Percentiles rank a stretch among this genome's conserved stretches.
Conservation (phyloP, 2,113 vertebrate genomes). For the Blennius ocellaris region DNA sequence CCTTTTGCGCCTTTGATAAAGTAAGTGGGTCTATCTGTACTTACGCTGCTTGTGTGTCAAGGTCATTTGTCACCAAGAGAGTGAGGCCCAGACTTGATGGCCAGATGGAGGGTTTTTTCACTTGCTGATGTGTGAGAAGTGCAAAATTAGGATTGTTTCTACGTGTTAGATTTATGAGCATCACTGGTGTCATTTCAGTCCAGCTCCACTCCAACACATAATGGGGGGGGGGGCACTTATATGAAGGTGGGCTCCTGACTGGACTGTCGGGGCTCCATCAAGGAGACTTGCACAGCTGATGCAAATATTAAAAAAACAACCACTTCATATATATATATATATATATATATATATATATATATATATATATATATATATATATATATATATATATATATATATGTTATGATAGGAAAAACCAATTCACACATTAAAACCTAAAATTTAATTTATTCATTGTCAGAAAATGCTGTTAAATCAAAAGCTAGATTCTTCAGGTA, state of each 20-base stretch:
- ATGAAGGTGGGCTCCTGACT: conserved; percentile 28
- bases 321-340: no score
- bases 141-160: conserved; percentile 34
- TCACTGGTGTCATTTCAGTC: conserved; percentile 14
- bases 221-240: conserved; percentile 10
- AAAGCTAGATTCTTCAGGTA: neutral
- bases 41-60: conserved; percentile 45
- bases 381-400: no score
- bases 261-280: conserved; percentile 5
- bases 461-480: neutral
- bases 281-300: neutral
- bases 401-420: neutral
- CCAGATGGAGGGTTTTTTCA: conserved; percentile 10
- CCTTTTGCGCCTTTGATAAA: conserved; percentile 71
- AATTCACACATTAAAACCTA: neutral
- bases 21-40: conserved; percentile 55
- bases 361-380: no score
- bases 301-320: neutral
- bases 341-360: no score
- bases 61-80: conserved; percentile 60
- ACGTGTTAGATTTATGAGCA: conserved; percentile 4
- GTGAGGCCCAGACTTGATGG: conserved; percentile 11
- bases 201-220: neutral
- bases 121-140: conserved; percentile 9
- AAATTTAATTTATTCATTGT: neutral